Evolutionary conservation across 2,888 invertebrate genomes (phyloP), one percentile per base, ranked within the genome.

Genomic region (Amphipoea oculea): DNA sequence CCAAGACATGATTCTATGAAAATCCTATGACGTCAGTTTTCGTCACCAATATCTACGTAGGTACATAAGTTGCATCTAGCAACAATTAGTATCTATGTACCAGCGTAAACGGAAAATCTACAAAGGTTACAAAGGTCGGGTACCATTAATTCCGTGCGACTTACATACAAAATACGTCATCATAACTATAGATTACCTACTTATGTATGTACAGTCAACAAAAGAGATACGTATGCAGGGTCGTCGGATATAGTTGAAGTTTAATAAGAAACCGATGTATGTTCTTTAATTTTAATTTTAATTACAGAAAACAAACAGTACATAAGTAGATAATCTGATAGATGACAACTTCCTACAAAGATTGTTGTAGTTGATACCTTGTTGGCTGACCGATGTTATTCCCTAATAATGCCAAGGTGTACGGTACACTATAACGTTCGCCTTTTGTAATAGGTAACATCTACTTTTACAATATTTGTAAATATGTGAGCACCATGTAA

Each of bases 101-200:
- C 4, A 42, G 17, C 29, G 4, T 54, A n/a, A 36, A 79, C 20
- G 63, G 79, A 68, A 68, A 84, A 79, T 72, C 67, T 78, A 40
- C 54, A 42, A 68, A 51, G 63, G 48, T 68, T 9, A 68, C 5
- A 42, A n/a, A 63, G 79, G 68, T 84, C 65, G 17, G 14, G 14
- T 40, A 81, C 23, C 71, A 70, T 36, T 57, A 12, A 20, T 20
- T 36, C 17, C 29, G 6, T n/a, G 5, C 67, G 45, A 78, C 5
- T 67, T 63, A 40, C 14, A n/a, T 60, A 57, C 40, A 14, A 62
- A 71, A 54, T n/a, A 67, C 70, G 71, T 83, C 54, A 83, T 77
- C 4, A 20, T 29, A 77, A 36, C 51, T 23, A 60, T 45, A 48
- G n/a, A 82, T 54, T 62, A 70, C 12, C 14, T 68, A 57, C 23